Evolutionary conservation across 2,797 vertebrate species (phyloP), one percentile per base, ranked within the genome.

Genomic region (Vireo griseus): DNA sequence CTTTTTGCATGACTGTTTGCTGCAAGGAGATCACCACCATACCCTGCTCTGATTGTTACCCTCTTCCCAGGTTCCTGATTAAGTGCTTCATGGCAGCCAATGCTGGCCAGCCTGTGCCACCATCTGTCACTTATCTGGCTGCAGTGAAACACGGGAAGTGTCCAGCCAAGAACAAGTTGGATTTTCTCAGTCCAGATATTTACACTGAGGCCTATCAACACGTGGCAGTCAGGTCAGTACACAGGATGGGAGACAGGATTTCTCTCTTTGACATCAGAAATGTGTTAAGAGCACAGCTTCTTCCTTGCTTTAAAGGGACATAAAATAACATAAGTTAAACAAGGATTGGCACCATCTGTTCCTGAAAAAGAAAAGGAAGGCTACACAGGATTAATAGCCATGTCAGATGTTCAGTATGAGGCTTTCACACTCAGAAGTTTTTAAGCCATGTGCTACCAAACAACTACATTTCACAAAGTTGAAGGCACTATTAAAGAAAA

Each of bases 41-140:
- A 25, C 26, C 44, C n/a, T 48, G 45, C 16, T 86, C 52, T 73
- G 52, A 85, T 65, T 67, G 18, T 59, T 47, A 40, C 35, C 24
- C 74, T 94, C 68, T 92, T 73, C 59, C 52, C 84, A 98, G 98
- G 95, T 98, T 98, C 96, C 96, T 98, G 91, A 75, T 98, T 33
- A 98, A 98, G 91, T 98, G 63, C 95, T 97, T 97, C 89, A 91
- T 45, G 71, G 95, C 93, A 82, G 89, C 81, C 84, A 94, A 88
- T 17, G 7, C 47, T 6, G 94, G 97, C 33, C 85, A 93, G 52
- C 40, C 95, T 29, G 72, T 98, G 35, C 97, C 98, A 24, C 88
- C 83, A 58, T 98, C 97, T 55, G 95, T 96, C 24, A 58, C 90
- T 4, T 98, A 98, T 16, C 95, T 98, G 81, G 73, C 97, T 39